phyloP scores from a whole-genome alignment of 2,797 vertebrate genomes.

The Chlorospingus semifuscus region DNA sequence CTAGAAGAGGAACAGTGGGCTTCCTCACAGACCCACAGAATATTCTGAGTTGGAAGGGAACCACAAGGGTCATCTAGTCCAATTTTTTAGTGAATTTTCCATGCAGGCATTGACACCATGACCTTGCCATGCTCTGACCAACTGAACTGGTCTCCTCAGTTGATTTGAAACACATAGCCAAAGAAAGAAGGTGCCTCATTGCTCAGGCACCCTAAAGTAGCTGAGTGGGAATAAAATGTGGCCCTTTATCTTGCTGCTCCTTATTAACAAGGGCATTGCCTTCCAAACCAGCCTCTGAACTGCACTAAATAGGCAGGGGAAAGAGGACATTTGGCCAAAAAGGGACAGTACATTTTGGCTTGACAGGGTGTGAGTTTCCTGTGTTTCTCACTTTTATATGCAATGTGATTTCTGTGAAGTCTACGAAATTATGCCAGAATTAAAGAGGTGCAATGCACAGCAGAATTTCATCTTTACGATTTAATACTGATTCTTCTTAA shows the following conservation, averaged over 20 bases:
- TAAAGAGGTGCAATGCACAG: slow-evolving; percentile 5
- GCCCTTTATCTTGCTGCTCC: not conserved
- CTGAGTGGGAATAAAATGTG: not conserved
- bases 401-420: slow-evolving; percentile 22
- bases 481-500: slow-evolving; percentile 18
- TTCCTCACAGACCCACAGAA: not conserved
- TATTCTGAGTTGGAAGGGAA: not conserved
- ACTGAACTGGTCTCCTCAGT: not conserved
- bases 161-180: not conserved
- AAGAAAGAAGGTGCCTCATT: not conserved
- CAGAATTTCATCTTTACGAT: slow-evolving; percentile 3
- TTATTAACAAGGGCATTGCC: not conserved
- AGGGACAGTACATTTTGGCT: not conserved
- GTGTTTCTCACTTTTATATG: not conserved
- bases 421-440: not conserved
- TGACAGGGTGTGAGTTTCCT: not conserved
- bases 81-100: not conserved
- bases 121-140: not conserved
- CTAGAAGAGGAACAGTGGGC: not conserved
- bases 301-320: not conserved
- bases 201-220: not conserved
- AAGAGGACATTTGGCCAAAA: not conserved
- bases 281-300: rapidly evolving
- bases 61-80: not conserved
- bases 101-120: not conserved